Evolutionary conservation across 1,140 invertebrate genomes (phyloP).

Genomic region (Campodea augens): DNA sequence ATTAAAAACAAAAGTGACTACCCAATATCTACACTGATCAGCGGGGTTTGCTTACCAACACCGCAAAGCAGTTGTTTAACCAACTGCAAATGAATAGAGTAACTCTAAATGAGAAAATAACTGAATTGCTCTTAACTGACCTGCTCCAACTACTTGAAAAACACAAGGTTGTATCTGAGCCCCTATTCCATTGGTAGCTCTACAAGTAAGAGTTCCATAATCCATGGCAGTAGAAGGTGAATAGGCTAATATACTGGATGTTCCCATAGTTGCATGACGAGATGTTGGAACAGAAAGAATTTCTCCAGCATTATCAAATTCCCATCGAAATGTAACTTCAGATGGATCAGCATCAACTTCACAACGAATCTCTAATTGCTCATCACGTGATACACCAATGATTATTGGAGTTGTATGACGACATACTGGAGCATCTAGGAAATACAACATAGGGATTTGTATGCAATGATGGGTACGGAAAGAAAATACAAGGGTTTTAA

Average conservation of each 20-base stretch:
- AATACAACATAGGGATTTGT: neutral
- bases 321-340: slow-evolving; percentile 17
- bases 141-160: slow-evolving; percentile 66
- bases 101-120: no score
- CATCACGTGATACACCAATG: slow-evolving; percentile 16
- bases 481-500: no score
- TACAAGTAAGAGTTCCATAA: neutral
- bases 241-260: neutral
- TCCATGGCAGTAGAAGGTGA: neutral
- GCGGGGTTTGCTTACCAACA: no score
- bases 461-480: no score
- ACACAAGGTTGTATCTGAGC: slow-evolving; percentile 28
- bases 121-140: slow-evolving; percentile 26
- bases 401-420: slow-evolving; percentile 11
- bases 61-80: no score
- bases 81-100: no score
- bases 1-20: no score
- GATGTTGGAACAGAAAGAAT: slow-evolving; percentile 2
- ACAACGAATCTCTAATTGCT: slow-evolving; percentile 16
- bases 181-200: neutral
- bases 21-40: no score
- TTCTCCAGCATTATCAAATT: slow-evolving; percentile 15
- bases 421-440: slow-evolving; percentile 17
- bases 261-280: neutral
- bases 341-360: slow-evolving; percentile 17